Conservation (phyloP, 1,140 invertebrate species). For the Trichoplusia ni region DNA sequence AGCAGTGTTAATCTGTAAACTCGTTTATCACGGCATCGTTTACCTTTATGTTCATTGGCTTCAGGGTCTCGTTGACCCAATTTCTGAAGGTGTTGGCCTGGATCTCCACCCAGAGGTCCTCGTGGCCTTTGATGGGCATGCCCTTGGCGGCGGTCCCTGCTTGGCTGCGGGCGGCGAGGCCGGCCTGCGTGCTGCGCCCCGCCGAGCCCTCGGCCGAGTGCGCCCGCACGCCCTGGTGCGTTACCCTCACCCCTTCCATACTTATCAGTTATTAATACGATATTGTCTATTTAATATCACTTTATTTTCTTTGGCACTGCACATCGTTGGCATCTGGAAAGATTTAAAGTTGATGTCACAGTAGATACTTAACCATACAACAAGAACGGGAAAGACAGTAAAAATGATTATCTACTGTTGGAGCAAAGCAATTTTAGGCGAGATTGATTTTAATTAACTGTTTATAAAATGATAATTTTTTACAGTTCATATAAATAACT, state of each 20-base stretch:
- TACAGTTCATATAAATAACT: too few species aligned
- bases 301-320: conserved; percentile 44
- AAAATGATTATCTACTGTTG: too few species aligned
- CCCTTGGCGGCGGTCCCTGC: conserved; percentile 95
- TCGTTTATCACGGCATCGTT: conserved; percentile 34
- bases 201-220: conserved; percentile 73
- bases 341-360: neutral
- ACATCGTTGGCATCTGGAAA: conserved; percentile 57
- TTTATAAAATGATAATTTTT: too few species aligned
- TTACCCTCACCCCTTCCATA: conserved; percentile 71
- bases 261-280: conserved; percentile 37
- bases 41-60: conserved; percentile 85
- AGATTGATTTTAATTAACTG: too few species aligned
- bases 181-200: conserved; percentile 83
- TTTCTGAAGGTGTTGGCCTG: conserved; percentile 98
- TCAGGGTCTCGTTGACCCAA: conserved; percentile 98
- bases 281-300: conserved; percentile 38
- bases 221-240: conserved; percentile 72
- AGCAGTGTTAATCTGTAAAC: neutral
- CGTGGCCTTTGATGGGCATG: conserved; percentile 96
- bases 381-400: too few species aligned
- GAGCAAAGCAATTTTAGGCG: too few species aligned
- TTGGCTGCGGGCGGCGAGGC: conserved; percentile 92
- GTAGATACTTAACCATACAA: too few species aligned
- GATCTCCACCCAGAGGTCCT: conserved; percentile 97